These are phyloP conservation scores for Drosophila trapezifrons DNA, from an alignment of 1,140 invertebrate species.

Conservation along the genomic window DNA sequence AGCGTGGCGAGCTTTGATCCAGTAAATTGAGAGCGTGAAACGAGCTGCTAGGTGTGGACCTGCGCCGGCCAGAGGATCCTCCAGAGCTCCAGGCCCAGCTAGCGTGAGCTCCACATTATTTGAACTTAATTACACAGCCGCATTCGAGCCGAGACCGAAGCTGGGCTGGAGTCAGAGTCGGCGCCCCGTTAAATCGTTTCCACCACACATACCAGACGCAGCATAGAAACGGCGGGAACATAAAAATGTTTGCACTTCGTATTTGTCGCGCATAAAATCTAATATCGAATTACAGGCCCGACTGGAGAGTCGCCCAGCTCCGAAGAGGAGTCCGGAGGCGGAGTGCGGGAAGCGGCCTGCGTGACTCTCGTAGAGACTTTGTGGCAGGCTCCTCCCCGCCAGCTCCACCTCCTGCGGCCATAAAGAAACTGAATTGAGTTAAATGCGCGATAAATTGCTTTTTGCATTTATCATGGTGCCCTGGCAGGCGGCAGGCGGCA, in stretches of 20 bases:
- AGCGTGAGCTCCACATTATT: slow-evolving; percentile 71
- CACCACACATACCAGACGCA: slow-evolving; percentile 68
- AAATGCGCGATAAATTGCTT: slow-evolving; percentile 84
- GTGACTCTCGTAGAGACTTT: slow-evolving; percentile 67
- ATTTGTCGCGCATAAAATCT: slow-evolving; percentile 83
- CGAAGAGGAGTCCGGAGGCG: slow-evolving; percentile 6
- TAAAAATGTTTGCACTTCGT: slow-evolving; percentile 83
- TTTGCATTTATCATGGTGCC: slow-evolving; percentile 81
- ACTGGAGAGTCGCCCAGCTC: slow-evolving; percentile 13
- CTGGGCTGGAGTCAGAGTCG: slow-evolving; percentile 36
- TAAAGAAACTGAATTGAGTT: slow-evolving; percentile 82
- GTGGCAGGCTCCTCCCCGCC: slow-evolving; percentile 49
- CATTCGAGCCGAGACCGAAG: slow-evolving; percentile 15
- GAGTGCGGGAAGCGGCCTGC: slow-evolving; percentile 23
- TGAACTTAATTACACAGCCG: slow-evolving; percentile 69
- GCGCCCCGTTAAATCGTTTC: slow-evolving; percentile 64
- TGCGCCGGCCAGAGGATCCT: slow-evolving; percentile 7
- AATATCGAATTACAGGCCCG: slow-evolving; percentile 78
- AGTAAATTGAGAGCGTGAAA: slow-evolving; percentile 59
- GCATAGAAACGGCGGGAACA: slow-evolving; percentile 77
- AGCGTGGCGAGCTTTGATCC: slow-evolving; percentile 52
- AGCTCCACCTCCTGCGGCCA: slow-evolving; percentile 39
- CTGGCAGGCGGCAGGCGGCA: slow-evolving; percentile 41
- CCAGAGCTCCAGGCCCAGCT: slow-evolving; percentile 3
- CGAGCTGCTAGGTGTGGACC: slow-evolving; percentile 28